These are phyloP conservation scores for Anthonomus grandis DNA, from an alignment of 1,140 invertebrate species.

Conservation along the genomic window DNA sequence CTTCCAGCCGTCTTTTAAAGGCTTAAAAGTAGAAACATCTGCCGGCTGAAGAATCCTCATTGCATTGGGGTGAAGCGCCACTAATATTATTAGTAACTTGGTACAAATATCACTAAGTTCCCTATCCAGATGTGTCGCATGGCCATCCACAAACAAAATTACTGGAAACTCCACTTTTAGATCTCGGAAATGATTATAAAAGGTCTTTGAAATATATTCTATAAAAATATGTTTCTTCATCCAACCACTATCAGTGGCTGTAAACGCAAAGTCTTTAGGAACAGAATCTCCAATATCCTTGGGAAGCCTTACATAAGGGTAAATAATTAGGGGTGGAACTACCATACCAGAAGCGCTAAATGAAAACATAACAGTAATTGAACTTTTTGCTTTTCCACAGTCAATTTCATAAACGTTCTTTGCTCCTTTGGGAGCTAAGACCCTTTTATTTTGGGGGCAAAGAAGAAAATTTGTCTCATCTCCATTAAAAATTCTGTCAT, in stretches of 20 bases:
- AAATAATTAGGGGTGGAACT: constrained; percentile 34
- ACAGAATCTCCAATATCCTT: constrained; percentile 34
- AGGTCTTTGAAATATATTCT: constrained; percentile 44
- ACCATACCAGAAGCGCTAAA: constrained; percentile 22
- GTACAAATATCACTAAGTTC: constrained; percentile 33
- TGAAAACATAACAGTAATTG: constrained; percentile 30
- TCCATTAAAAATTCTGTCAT: constrained; percentile 41
- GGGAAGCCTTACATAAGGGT: constrained; percentile 32
- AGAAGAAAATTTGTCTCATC: constrained; percentile 46
- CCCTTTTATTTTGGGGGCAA: constrained; percentile 38
- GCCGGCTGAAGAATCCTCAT: constrained; percentile 19
- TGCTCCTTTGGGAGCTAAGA: constrained; percentile 35
- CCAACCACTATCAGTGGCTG: constrained; percentile 43
- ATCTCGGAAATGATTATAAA: constrained; percentile 36
- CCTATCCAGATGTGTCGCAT: constrained; percentile 37
- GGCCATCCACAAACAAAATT: constrained; percentile 46
- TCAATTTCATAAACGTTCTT: constrained; percentile 44
- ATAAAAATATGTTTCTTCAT: constrained; percentile 44
- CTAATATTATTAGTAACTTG: background rate
- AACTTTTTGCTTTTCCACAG: constrained; percentile 25
- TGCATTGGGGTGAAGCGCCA: too few relatives aligned
- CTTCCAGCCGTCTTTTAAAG: constrained; percentile 16
- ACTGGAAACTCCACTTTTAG: constrained; percentile 37
- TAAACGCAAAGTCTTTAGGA: constrained; percentile 41
- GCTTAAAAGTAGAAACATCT: constrained; percentile 19